Percentiles rank a stretch among this genome's conserved stretches.
These are phyloP conservation scores for Drosophila ananassae DNA, from an alignment of 1,140 invertebrate species.

Conservation along the genomic window DNA sequence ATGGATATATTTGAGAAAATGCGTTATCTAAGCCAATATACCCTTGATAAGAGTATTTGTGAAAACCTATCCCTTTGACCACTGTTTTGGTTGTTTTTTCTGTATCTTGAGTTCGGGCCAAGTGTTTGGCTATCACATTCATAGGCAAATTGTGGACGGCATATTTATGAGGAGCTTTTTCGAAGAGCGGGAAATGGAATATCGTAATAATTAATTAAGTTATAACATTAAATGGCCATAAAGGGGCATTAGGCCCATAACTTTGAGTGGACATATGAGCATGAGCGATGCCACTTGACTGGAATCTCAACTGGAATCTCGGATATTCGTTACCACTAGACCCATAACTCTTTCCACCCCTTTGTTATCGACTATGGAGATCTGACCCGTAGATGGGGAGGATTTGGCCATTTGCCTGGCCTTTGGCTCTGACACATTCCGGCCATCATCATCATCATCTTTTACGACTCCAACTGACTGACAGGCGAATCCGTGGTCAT, in stretches of 20 bases:
- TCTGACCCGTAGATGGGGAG: constrained; percentile 25
- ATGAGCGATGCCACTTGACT: constrained; percentile 53
- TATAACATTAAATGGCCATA: constrained; percentile 80
- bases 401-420: constrained; percentile 19
- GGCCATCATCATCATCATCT: constrained; percentile 51
- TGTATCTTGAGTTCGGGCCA: constrained; percentile 24
- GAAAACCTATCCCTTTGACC: constrained; percentile 11
- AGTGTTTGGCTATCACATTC: constrained; percentile 56
- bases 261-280: constrained; percentile 66
- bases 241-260: constrained; percentile 79
- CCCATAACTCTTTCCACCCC: constrained; percentile 61
- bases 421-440: constrained; percentile 35
- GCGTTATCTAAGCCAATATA: not conserved
- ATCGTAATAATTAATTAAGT: constrained; percentile 81
- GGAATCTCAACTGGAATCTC: constrained; percentile 38
- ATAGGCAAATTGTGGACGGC: constrained; percentile 65
- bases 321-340: constrained; percentile 48
- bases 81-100: not conserved
- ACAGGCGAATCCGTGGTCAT: constrained; percentile 28
- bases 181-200: constrained; percentile 40
- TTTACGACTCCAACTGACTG: constrained; percentile 44
- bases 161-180: constrained; percentile 54
- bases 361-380: constrained; percentile 54
- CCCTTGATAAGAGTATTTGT: constrained; percentile 18
- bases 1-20: not conserved